Evolutionary conservation across 2,888 invertebrate genomes (phyloP).

Genomic region (Meiosimyza platycephala): DNA sequence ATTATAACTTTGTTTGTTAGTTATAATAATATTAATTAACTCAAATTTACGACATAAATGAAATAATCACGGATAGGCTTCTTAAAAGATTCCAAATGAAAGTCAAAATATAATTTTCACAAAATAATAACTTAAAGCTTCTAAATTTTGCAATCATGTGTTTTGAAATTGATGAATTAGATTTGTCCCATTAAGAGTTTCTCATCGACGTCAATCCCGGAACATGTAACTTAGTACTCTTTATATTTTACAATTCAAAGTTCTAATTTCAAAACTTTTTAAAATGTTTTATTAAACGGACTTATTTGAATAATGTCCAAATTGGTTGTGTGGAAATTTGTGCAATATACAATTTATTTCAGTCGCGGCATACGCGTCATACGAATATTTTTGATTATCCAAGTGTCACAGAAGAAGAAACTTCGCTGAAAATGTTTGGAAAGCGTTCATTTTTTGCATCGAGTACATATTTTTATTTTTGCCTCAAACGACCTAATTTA

Average conservation of each 20-base stretch:
- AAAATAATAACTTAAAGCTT: no score
- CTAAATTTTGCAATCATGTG: no score
- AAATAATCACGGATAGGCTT: no score
- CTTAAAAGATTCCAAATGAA: no score
- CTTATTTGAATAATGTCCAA: slow-evolving; percentile 21
- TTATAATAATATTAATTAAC: no score
- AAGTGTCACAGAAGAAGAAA: slow-evolving; percentile 21
- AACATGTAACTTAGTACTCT: slow-evolving; percentile 16
- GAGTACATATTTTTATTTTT: background rate
- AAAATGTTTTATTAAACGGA: slow-evolving; percentile 33
- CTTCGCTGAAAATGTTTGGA: background rate
- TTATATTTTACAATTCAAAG: slow-evolving; percentile 21
- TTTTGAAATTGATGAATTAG: no score
- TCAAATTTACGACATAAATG: no score
- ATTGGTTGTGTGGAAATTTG: slow-evolving; percentile 15
- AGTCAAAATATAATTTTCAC: no score
- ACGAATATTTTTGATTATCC: slow-evolving; percentile 15
- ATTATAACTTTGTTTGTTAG: no score
- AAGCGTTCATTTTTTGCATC: background rate
- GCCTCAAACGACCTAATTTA: background rate
- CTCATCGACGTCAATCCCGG: slow-evolving; percentile 9
- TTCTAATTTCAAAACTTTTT: slow-evolving; percentile 28
- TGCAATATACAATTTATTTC: slow-evolving; percentile 16
- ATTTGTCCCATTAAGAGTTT: no score
- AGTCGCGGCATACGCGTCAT: background rate